Base-by-base conservation (phyloP, 2,113 vertebrate species). In the Rhynchopsitta pachyrhyncha region DNA sequence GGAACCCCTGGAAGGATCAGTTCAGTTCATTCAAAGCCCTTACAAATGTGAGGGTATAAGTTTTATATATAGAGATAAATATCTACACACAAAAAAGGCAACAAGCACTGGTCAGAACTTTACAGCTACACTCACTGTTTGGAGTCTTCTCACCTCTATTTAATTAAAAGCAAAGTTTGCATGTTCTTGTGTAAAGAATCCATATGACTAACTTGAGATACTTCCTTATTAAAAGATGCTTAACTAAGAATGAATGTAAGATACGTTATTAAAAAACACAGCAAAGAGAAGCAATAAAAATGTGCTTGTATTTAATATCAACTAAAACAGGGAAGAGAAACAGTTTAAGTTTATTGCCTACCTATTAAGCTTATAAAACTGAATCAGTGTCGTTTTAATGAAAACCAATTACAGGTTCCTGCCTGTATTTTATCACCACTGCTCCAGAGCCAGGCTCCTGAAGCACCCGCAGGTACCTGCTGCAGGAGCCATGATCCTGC, bases 1-100 rank as follows among this genome's bases (percentile, higher is more conserved):
- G 19, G 4, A 53, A 47, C 4, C 29, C 27, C 23, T 11, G 35
- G 9, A 41, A 50, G 8, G 41, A 25, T 11, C 28, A 73, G 12
- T 10, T 9, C 17, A 27, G 37, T 17, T 29, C 9, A 35, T 8
- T 33, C 57, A 55, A 22, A 71, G 46, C 39, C 31, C 47, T 62
- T 39, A 25, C 5, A 46, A 71, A 39, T 10, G 20, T 0, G 1
- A 50, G 5, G 25, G 24, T 10, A 6, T 9, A 19, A 83, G n/a
- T 73, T 23, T 23, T 24, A 59, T 35, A 35, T 59, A 10, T 22
- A n/a, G 13, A 57, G 19, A 57, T 24, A 59, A 3, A 7, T 35
- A 24, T 35, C 57, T n/a, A 15, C 14, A 37, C 0, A 2, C 5
- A 39, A 37, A 83, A 79, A 50, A 60, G 31, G 55, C 49, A 80